Conservation (phyloP, 2,797 vertebrate species). For the Melopsittacus undulatus region DNA sequence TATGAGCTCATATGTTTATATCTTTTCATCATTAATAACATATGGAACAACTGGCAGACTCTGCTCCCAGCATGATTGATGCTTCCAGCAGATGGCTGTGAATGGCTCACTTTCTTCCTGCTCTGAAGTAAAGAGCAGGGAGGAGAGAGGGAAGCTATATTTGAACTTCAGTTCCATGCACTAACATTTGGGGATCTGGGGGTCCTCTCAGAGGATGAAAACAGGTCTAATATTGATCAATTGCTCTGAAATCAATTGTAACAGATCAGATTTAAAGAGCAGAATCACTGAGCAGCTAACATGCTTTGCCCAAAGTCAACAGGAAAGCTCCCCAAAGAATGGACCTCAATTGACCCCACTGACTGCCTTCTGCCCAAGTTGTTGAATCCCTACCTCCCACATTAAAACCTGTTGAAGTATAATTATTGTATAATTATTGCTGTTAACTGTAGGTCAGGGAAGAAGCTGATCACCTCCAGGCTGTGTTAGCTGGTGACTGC, state of each 20-base stretch:
- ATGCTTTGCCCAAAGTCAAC: neutral
- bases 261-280: neutral
- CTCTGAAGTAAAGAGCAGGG: neutral
- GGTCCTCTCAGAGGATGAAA: neutral
- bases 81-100: slow-evolving; percentile 5
- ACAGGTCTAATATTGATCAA: neutral
- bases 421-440: neutral
- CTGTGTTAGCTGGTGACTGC: neutral
- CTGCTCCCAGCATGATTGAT: neutral
- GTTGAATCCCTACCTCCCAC: neutral
- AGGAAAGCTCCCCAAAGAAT: neutral
- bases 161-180: neutral
- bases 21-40: slow-evolving; percentile 26
- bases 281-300: neutral
- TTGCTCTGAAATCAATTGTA: neutral
- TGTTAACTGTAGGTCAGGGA: neutral
- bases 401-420: neutral
- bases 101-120: neutral
- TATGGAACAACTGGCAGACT: slow-evolving; percentile 3
- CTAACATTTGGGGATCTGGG: neutral
- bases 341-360: neutral
- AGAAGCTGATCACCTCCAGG: neutral
- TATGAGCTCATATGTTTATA: slow-evolving; percentile 27
- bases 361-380: neutral
- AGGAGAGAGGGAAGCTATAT: neutral